Base-by-base conservation (phyloP, 2,888 invertebrate genomes). In the Lutraria lutraria region DNA sequence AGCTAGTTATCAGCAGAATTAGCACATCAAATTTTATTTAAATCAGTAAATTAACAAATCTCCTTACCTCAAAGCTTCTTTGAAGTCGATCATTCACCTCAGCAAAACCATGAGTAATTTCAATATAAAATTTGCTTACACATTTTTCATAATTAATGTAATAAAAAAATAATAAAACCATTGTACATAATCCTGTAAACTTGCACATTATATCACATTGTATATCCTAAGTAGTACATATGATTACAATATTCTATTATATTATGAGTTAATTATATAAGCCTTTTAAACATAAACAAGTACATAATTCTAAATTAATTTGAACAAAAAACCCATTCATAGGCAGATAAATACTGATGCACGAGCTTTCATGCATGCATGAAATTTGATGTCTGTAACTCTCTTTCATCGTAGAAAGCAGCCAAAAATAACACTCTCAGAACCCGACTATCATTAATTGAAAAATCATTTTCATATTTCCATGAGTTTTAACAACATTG, bases 391-490 rank as follows among this genome's bases (percentile, higher is more conserved):
- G 25, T 68, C 63, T 25, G 25, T n/a, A 12, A n/a, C 25, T 13
- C 63, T 68, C 63, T 25, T 25, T 68, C 63, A 68, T 25, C 63
- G 13, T 25, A 25, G n/a, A 68, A 68, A 68, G n/a, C 63, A 25
- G 63, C 63, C 63, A 68, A 68, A 68, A 68, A 25, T n/a, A 68
- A 68, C 63, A 68, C 25, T 68, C 21, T 1, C 0, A 68, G 63
- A 25, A n/a, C 63, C 25, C 12, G 12, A 68, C 25, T n/a, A n/a
- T 68, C 63, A 68, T 68, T 68, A 68, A 68, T 68, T 68, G 63
- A 68, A 68, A 68, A 68, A 68, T 68, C 63, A 68, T 68, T 68
- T 68, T 68, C 63, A 68, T 68, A 68, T 68, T 25, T 68, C 63
- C 63, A 68, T 68, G 25, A 10, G 25, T 56, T 56, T 56, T n/a